Percentiles rank a stretch among this genome's conserved stretches.
Conservation (phyloP, 1,140 invertebrate species). For the Heliconius hermathena region DNA sequence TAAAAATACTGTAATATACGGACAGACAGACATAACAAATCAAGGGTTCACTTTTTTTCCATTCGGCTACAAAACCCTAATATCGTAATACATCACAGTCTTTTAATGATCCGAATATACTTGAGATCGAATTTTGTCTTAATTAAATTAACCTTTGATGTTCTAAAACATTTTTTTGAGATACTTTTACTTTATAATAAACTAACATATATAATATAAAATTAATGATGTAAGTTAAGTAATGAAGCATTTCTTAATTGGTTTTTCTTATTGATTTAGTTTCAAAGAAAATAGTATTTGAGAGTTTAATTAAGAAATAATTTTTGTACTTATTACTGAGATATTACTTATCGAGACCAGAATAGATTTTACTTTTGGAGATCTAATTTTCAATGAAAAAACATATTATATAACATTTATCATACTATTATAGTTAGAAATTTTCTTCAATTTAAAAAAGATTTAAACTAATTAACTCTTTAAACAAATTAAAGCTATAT, state of each 20-base stretch:
- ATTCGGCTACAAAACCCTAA: no score
- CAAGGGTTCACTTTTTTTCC: no score
- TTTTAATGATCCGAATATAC: constrained; percentile 8
- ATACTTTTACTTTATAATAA: neutral
- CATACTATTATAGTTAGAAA: no score
- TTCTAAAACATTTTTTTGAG: neutral
- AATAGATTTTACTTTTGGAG: neutral
- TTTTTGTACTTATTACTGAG: no score
- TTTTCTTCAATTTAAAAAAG: no score
- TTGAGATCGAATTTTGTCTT: constrained; percentile 12
- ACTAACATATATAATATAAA: neutral
- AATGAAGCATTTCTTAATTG: neutral
- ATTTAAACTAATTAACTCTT: no score
- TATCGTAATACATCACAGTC: neutral
- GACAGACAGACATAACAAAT: no score
- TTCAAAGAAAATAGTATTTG: neutral
- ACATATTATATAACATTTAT: no score
- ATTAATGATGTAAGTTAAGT: neutral
- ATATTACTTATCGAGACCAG: no score
- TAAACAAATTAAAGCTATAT: no score
- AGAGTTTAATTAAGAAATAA: neutral
- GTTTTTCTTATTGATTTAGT: constrained; percentile 2
- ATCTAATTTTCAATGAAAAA: no score
- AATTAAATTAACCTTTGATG: constrained; percentile 22
- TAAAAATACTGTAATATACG: no score